Conservation (phyloP, 2,888 invertebrate genomes). For the Andricus curvator region DNA sequence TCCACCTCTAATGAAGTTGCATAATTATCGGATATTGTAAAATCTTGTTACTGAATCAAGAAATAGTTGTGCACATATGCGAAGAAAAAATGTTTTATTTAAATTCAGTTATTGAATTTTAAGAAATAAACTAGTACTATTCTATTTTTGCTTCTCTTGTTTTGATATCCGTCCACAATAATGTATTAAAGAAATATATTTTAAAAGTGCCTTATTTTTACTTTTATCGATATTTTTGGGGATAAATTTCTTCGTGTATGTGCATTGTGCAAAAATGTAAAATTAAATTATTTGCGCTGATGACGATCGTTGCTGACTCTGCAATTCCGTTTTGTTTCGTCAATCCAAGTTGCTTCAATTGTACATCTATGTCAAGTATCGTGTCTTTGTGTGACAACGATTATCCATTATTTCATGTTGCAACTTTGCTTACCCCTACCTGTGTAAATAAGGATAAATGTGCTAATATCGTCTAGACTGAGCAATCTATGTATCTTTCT, state of each 20-base stretch:
- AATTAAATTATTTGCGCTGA: conserved; percentile 32
- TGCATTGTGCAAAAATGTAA: neutral
- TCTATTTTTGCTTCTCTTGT: neutral
- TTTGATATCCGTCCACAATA: neutral
- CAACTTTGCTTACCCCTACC: conserved; percentile 25
- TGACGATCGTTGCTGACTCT: conserved; percentile 16
- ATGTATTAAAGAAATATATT: neutral
- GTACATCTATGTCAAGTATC: conserved; percentile 31
- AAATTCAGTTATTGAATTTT: neutral
- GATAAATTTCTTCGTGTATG: neutral
- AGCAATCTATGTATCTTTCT: conserved; percentile 25
- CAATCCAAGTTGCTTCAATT: conserved; percentile 28
- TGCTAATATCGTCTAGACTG: conserved; percentile 38
- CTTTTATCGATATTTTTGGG: neutral
- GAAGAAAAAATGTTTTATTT: neutral
- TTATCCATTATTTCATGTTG: conserved; percentile 25
- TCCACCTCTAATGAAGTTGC: conserved; percentile 3
- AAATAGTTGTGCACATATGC: neutral
- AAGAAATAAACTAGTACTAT: neutral
- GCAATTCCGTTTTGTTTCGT: conserved; percentile 14
- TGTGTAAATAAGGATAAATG: conserved; percentile 41
- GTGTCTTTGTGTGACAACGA: neutral
- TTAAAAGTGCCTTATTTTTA: neutral
- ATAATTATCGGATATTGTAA: conserved; percentile 6
- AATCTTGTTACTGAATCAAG: neutral